Conservation (phyloP, 2,797 vertebrate species). For the Sebastes hubbsi region DNA sequence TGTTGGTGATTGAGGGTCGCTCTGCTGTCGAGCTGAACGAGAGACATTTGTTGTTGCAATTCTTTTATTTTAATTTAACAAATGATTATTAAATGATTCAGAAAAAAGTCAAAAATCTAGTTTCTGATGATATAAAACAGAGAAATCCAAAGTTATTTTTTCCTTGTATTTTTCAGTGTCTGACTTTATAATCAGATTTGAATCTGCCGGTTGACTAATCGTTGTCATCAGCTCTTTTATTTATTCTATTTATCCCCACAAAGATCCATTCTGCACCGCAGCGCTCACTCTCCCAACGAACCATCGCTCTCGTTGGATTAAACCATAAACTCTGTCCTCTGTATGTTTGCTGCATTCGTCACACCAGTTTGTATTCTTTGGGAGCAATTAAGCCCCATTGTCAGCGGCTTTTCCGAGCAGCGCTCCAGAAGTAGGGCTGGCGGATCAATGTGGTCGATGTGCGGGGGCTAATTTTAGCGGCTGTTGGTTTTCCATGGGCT, state of each 20-base stretch:
- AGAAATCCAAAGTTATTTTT: no score
- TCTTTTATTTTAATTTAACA: no score
- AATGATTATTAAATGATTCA: no score
- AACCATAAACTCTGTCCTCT: neutral
- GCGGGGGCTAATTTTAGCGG: conserved; percentile 67
- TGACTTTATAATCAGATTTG: no score
- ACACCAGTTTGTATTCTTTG: conserved; percentile 12
- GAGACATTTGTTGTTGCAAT: no score
- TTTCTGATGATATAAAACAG: no score
- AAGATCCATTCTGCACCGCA: neutral
- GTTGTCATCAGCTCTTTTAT: neutral
- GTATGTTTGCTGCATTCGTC: neutral
- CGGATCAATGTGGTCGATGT: conserved; percentile 72
- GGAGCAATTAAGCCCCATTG: conserved; percentile 41
- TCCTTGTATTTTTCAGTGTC: no score
- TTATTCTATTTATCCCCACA: neutral
- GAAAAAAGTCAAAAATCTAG: no score
- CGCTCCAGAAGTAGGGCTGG: conserved; percentile 59
- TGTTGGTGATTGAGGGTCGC: neutral
- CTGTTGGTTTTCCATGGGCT: conserved; percentile 54
- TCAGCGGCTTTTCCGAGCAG: conserved; percentile 45
- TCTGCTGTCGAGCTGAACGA: no score
- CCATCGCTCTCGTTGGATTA: neutral
- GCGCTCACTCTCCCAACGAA: neutral
- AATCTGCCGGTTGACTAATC: neutral